Conservation (phyloP, 2,888 invertebrate species). For the Perithous albicinctus region DNA sequence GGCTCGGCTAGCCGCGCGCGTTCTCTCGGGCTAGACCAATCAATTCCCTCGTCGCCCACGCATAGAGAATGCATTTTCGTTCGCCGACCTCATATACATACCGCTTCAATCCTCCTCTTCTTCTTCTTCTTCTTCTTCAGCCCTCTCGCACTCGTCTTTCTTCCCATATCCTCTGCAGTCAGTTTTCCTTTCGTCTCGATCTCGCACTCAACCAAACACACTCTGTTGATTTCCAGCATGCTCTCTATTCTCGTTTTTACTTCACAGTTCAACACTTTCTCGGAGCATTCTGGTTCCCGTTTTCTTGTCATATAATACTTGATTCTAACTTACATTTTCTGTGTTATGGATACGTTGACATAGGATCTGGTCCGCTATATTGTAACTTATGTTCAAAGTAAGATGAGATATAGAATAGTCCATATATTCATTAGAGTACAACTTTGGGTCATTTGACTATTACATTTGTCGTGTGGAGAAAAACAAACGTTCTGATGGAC, state of each 20-base stretch:
- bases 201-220: conserved; percentile 16
- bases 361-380: neutral
- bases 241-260: conserved; percentile 14
- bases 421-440: neutral
- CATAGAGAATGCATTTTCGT: conserved; percentile 55
- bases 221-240: neutral
- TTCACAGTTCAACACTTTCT: neutral
- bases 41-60: conserved; percentile 53
- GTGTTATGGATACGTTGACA: neutral
- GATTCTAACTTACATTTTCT: neutral
- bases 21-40: conserved; percentile 50
- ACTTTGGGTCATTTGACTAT: neutral
- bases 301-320: neutral
- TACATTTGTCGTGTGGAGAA: neutral
- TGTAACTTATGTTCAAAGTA: neutral
- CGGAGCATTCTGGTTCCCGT: neutral
- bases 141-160: neutral
- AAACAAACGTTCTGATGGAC: neutral
- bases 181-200: conserved; percentile 6
- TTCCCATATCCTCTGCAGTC: neutral
- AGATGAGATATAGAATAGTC: neutral
- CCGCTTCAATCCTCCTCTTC: neutral
- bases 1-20: conserved; percentile 70
- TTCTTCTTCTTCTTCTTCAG: neutral
- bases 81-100: conserved; percentile 22